Evolutionary conservation across 2,888 invertebrate genomes (phyloP), one percentile per base, ranked within the genome.

Genomic region (Taphrorychus bicolor): DNA sequence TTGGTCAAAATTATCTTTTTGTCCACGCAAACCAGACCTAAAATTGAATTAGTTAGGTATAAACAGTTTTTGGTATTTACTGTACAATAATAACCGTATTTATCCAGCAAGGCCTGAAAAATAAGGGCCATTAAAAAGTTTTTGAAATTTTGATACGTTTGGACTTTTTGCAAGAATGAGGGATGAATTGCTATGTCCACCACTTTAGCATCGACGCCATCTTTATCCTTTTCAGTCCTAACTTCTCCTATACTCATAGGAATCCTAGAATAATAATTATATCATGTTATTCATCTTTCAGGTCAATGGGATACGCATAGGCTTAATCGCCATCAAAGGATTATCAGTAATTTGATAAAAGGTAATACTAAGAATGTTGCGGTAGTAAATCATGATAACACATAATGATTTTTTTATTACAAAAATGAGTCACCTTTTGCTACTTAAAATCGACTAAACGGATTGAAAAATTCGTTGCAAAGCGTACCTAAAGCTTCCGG

Each of bases 241-340:
- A 92, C 88, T 77, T 91, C 91, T 0, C 95, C 95, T 71, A 97
- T 91, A 79, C 95, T 95, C 93, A 97, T 93, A 0, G 96, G 96
- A 49, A 97, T 89, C 70, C 91, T 85, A 81, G n/a, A n/a, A n/a
- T 89, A 54, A 24, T 21, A n/a, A 21, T 51, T 22, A 21, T 4
- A 9, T 48, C 9, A 48, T 48, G 1, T 14, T 7, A 5, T n/a
- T 7, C 48, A n/a, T n/a, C n/a, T n/a, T n/a, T n/a, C n/a, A n/a
- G n/a, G n/a, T n/a, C n/a, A n/a, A n/a, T n/a, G n/a, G n/a, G n/a
- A n/a, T n/a, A n/a, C n/a, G n/a, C n/a, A n/a, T n/a, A n/a, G n/a
- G n/a, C n/a, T n/a, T n/a, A n/a, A n/a, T n/a, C n/a, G n/a, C n/a
- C n/a, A n/a, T n/a, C n/a, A n/a, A n/a, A n/a, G n/a, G n/a, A n/a